Evolutionary conservation across 2,888 invertebrate genomes (phyloP).

Genomic region (Himalopsyche kuldschensis): DNA sequence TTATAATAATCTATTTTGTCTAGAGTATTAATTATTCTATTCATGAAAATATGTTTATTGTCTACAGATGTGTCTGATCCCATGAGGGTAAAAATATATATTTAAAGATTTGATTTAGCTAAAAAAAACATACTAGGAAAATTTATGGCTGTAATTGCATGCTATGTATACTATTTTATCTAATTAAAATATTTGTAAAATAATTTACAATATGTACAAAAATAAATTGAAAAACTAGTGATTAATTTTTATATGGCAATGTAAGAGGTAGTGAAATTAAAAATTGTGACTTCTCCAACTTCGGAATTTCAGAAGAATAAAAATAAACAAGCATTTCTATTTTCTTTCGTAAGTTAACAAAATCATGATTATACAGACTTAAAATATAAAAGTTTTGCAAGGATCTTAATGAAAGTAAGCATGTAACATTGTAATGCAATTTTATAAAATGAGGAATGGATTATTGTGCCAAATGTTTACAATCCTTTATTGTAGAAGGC

Average conservation of each 20-base stretch:
- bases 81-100: not conserved
- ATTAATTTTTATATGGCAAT: not conserved
- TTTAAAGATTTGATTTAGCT: not conserved
- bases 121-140: no score
- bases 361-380: no score
- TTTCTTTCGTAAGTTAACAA: no score
- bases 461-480: conserved; percentile 2
- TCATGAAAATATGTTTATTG: not conserved
- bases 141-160: no score
- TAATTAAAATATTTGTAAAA: not conserved
- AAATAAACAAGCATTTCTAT: no score
- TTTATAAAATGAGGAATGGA: no score
- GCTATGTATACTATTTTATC: no score
- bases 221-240: not conserved
- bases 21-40: not conserved
- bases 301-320: not conserved
- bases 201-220: not conserved
- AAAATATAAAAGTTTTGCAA: no score
- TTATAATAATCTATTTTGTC: not conserved
- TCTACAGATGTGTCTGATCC: no score
- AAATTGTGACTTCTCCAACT: not conserved
- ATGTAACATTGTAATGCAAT: no score
- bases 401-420: no score
- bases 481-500: conserved; percentile 31
- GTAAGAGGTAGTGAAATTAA: not conserved